Evolutionary conservation across 2,888 invertebrate genomes (phyloP).

Genomic region (Blastobasis lacticolella): DNA sequence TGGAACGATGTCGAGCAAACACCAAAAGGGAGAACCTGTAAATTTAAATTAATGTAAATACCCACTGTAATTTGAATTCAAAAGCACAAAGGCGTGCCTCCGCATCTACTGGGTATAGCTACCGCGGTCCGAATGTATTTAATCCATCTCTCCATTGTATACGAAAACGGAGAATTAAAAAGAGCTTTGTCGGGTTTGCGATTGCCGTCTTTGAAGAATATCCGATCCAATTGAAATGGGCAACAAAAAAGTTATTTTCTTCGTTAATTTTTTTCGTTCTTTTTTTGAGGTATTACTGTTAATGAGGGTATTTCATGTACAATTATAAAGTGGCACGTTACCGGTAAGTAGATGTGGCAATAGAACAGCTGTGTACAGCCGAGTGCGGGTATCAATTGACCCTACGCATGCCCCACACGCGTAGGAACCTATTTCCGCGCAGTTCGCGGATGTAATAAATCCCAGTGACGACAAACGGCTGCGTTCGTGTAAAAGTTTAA

Average conservation of each 20-base stretch:
- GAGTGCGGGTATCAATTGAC: no score
- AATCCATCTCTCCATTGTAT: conserved; percentile 9
- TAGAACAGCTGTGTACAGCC: no score
- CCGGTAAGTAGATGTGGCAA: no score
- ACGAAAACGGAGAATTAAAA: conserved; percentile 4
- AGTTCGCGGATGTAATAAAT: conserved; percentile 31
- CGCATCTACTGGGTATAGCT: conserved; percentile 19
- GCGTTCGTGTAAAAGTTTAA: conserved; percentile 64
- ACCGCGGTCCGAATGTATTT: conserved; percentile 14
- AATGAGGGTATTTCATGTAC: no score
- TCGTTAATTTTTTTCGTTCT: no score
- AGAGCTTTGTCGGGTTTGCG: not conserved
- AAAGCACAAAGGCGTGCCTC: conserved; percentile 15
- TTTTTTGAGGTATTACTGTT: no score
- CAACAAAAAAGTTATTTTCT: no score
- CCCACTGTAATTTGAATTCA: conserved; percentile 19
- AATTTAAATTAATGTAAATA: conserved; percentile 31
- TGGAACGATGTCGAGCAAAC: conserved; percentile 96
- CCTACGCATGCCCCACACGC: not conserved
- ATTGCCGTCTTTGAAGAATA: not conserved
- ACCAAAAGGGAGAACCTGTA: conserved; percentile 94
- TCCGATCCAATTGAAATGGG: no score
- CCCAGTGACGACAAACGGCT: conserved; percentile 45
- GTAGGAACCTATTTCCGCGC: conserved; percentile 12
- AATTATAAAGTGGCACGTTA: no score